A percentile compares a stretch with the other conserved stretches of the same genome.
phyloP scores from a whole-genome alignment of 2,113 vertebrate genomes.

The Strigops habroptila region DNA sequence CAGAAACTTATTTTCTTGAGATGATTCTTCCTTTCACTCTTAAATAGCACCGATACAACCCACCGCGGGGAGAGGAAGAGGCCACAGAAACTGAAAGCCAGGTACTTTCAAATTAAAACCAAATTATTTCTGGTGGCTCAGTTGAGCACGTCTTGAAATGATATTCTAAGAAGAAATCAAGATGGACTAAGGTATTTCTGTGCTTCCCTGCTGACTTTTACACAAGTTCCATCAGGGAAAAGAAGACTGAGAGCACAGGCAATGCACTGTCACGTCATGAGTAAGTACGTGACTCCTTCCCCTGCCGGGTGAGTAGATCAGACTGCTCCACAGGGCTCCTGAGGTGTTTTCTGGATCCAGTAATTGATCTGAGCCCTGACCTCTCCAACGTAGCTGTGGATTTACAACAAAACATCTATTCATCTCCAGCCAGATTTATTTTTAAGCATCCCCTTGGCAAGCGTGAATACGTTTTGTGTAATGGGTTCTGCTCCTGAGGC shows the following conservation, averaged over 20 bases:
- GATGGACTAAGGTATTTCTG: background rate
- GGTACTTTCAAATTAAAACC: background rate
- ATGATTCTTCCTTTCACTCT: background rate
- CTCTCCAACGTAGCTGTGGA: background rate
- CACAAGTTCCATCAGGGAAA: background rate
- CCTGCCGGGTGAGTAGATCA: background rate
- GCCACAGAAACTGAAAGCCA: background rate
- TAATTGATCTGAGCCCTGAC: background rate
- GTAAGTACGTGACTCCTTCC: background rate
- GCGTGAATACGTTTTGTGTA: background rate
- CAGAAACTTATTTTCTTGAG: background rate
- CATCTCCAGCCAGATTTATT: constrained; percentile 39
- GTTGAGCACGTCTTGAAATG: background rate
- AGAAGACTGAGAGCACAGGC: background rate
- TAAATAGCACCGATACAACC: background rate
- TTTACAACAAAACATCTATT: constrained; percentile 42
- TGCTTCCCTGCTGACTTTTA: background rate
- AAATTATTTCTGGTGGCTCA: background rate
- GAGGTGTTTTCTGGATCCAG: background rate
- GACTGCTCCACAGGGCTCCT: background rate
- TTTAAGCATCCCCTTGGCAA: constrained; percentile 42
- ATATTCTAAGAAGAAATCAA: background rate
- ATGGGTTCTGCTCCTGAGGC: constrained; percentile 11
- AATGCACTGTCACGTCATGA: background rate
- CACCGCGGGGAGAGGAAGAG: background rate